Percentiles rank a stretch among this genome's conserved stretches.
Evolutionary conservation across 1,140 invertebrate species (phyloP).

Genomic region (Heliconius melpomene): DNA sequence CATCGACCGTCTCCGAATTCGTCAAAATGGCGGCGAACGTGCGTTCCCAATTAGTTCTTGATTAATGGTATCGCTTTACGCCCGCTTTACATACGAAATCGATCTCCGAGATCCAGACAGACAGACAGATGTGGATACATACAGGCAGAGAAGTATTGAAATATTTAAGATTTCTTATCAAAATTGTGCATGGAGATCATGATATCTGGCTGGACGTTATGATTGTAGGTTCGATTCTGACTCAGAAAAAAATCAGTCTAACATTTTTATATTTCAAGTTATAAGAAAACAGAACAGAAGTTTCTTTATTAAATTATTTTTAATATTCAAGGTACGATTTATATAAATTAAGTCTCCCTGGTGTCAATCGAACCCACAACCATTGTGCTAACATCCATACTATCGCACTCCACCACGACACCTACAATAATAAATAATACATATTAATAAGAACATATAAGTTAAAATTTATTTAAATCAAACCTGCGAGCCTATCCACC

Average conservation of each 20-base stretch:
- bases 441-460: background rate
- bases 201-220: no score
- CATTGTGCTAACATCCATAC: background rate
- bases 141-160: background rate
- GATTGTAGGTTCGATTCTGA: no score
- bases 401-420: background rate
- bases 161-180: background rate
- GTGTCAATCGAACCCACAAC: background rate
- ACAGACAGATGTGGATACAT: background rate
- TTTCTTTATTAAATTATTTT: background rate
- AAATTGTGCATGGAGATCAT: no score
- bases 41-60: constrained; percentile 41
- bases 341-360: background rate
- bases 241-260: no score
- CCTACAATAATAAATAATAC: background rate
- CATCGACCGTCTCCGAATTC: constrained; percentile 35
- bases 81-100: constrained; percentile 37
- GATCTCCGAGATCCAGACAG: background rate
- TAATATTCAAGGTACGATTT: background rate
- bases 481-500: background rate
- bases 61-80: constrained; percentile 43
- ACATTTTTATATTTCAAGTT: no score
- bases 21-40: constrained; percentile 26
- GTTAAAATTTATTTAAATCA: background rate
- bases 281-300: no score